Evolutionary conservation across 2,797 vertebrate species (phyloP), one percentile per base, ranked within the genome.

Genomic region (Lepidocolaptes lacrymiger): DNA sequence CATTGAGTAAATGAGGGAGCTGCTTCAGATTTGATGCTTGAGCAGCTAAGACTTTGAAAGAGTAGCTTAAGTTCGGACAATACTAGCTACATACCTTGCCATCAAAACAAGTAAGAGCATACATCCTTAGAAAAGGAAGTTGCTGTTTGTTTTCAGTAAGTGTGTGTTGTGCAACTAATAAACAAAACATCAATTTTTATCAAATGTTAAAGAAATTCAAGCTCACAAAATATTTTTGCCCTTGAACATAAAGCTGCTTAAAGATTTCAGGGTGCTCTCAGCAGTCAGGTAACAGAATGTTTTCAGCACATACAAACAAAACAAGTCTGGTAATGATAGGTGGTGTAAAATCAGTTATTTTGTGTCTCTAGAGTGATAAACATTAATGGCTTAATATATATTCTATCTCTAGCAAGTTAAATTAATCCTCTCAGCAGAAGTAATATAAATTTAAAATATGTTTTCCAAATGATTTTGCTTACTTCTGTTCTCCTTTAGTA

Each of bases 401-500:
- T 79, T 89, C 74, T 59, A 15, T 89, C 78, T 85, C 61, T 43
- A 88, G 73, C 81, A 74, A 85, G 89, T 78, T 80, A 91, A 84
- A 94, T 93, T 96, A 96, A 95, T 96, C 86, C 85, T 96, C 85
- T 95, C 85, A 79, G 92, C 71, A 77, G 75, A 91, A 90, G 83
- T 87, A 92, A 91, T 90, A 96, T 89, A 95, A 97, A 94, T 96
- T 95, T 95, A 94, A 85, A 75, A 78, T 74, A 26, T 80, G 82
- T 97, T 96, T 97, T 96, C 85, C 78, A 84, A 66, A 91, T 85
- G 83, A 96, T 94, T 97, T 97, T 96, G 89, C 94, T 95, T 96
- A 80, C 85, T 88, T 96, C 95, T 97, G 83, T 93, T 96, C 73
- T 79, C 39, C 56, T 95, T 97, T 79, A 95, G 95, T 46, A 80